Evolutionary conservation across 1,140 invertebrate genomes (phyloP), one percentile per base, ranked within the genome.

Genomic region (Penaeus chinensis): DNA sequence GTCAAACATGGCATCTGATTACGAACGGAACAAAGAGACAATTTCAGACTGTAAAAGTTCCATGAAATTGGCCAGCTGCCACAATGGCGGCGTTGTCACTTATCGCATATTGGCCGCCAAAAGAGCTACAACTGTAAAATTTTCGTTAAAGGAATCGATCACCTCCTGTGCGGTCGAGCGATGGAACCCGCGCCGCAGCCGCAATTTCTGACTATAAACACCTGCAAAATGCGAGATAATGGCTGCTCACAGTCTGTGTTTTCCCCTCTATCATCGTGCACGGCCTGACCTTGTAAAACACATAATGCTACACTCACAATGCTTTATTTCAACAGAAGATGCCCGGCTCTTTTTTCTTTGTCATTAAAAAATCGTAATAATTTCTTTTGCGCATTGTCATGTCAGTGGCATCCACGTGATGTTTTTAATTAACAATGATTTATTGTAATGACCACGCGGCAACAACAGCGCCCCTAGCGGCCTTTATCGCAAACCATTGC

Each of bases 371-470:
- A 54, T 54, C 54, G 54, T 54, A 54, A 54, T 54, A 54, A 54
- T 54, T 54, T 54, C 54, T 54, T 54, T 54, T 13, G 54, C 54
- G 54, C 54, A 54, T 54, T 54, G 54, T 54, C 54, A 54, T 54
- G 54, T 54, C 54, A 54, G 54, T 54, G 54, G 54, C 54, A 54
- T 54, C 54, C 54, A 54, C 42, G 37, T 77, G 78, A 77, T 87
- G 63, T 87, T 87, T 84, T 87, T 87, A 87, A 87, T 87, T 87
- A 87, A 82, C 85, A 81, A 87, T 87, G 85, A 87, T 87, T 76
- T 87, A 87, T 87, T 82, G 85, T 87, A 87, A 87, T 87, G 85
- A 77, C 47, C 54, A n/a, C 69, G 42, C 37, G 37, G 71, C 54
- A 47, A 60, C 54, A 61, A 74, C 24, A 61, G 74, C 78, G 37